These are phyloP conservation scores for Symphodus melops DNA, from an alignment of 2,113 vertebrate species.

Conservation along the genomic window DNA sequence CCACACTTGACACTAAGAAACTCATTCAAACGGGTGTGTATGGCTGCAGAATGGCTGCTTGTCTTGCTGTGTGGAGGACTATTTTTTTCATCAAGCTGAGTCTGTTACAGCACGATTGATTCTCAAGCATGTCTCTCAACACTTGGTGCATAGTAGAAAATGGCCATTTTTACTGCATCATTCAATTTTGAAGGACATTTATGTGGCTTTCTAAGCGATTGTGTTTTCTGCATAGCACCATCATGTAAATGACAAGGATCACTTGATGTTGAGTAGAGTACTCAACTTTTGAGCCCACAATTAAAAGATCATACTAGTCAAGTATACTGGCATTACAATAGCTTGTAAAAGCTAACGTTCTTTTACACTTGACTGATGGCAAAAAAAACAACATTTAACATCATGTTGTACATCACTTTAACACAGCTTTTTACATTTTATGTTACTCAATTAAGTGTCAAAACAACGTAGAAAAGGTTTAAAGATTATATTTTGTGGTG, in stretches of 20 bases:
- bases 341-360: slow-evolving; percentile 10
- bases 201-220: neutral
- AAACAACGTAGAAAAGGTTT: neutral
- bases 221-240: neutral
- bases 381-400: no score
- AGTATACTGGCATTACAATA: slow-evolving; percentile 25
- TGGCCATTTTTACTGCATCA: no score
- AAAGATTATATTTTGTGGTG: neutral
- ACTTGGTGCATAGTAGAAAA: no score
- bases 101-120: no score
- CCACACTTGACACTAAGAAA: no score
- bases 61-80: neutral
- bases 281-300: slow-evolving; percentile 37
- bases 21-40: slow-evolving; percentile 4
- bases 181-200: neutral
- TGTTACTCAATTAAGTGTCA: neutral
- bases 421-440: no score
- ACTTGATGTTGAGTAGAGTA: slow-evolving; percentile 22
- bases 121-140: no score
- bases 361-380: slow-evolving; percentile 2
- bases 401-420: no score
- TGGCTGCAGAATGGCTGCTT: neutral
- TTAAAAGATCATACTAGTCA: slow-evolving; percentile 51
- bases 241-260: no score
- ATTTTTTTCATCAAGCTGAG: no score